These are phyloP conservation scores for Drosophila sturtevanti DNA, from an alignment of 1,140 invertebrate species.

Conservation along the genomic window DNA sequence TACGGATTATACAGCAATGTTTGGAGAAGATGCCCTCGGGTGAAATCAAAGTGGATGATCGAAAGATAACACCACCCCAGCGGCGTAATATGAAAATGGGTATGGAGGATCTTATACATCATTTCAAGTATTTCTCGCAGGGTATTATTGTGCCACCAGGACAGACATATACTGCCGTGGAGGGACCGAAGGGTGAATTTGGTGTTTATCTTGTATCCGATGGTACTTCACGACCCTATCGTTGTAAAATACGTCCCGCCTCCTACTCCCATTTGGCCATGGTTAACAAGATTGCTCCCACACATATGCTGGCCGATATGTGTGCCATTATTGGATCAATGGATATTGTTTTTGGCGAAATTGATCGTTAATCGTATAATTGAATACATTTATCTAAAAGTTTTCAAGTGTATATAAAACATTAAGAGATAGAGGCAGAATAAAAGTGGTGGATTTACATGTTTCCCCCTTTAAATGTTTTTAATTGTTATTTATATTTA, in stretches of 20 bases:
- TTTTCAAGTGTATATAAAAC: background rate
- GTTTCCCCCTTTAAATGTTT: background rate
- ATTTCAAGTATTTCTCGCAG: constrained; percentile 93
- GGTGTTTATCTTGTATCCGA: constrained; percentile 94
- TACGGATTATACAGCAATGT: constrained; percentile 90
- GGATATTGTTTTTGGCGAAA: constrained; percentile 94
- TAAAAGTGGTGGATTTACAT: too few species aligned
- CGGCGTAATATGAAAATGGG: constrained; percentile 93
- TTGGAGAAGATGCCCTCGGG: constrained; percentile 93
- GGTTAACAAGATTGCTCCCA: constrained; percentile 85
- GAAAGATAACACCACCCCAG: constrained; percentile 90
- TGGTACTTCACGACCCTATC: constrained; percentile 90
- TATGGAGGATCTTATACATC: constrained; percentile 95
- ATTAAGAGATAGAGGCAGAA: background rate
- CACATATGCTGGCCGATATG: constrained; percentile 89
- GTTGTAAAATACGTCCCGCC: constrained; percentile 90
- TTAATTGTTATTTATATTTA: background rate
- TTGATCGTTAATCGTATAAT: constrained; percentile 87
- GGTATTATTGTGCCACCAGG: constrained; percentile 93
- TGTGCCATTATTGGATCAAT: constrained; percentile 91
- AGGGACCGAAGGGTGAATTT: constrained; percentile 94
- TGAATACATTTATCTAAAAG: too few species aligned
- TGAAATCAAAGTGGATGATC: constrained; percentile 92
- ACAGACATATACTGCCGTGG: constrained; percentile 90
- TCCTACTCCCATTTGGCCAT: constrained; percentile 89